phyloP scores from a whole-genome alignment of 1,140 invertebrate species.

The Bactericera cockerelli region DNA sequence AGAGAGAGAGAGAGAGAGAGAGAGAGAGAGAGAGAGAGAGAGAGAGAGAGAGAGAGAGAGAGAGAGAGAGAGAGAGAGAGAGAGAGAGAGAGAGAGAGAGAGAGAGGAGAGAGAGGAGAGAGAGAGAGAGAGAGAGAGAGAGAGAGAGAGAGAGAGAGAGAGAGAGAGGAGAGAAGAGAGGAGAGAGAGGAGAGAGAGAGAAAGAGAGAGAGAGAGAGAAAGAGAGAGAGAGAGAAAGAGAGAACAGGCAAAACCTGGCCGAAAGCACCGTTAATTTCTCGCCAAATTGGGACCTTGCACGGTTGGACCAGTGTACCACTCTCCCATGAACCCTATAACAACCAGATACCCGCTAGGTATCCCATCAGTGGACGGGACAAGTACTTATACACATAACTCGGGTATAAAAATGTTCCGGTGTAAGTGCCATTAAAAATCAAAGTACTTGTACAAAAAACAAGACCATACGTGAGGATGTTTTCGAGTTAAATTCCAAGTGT shows the following conservation, averaged over 20 bases:
- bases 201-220: not conserved
- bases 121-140: slow-evolving; percentile 11
- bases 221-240: not conserved
- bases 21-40: not conserved
- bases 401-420: too few species aligned
- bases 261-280: too few species aligned
- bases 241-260: not conserved
- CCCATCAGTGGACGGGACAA: too few species aligned
- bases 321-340: too few species aligned
- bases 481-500: too few species aligned
- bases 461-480: too few species aligned
- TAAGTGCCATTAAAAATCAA: too few species aligned
- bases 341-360: too few species aligned
- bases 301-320: too few species aligned
- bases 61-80: not conserved
- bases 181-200: not conserved
- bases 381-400: too few species aligned
- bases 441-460: too few species aligned
- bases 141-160: slow-evolving; percentile 15
- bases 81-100: slow-evolving; percentile 5
- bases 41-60: not conserved
- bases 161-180: slow-evolving; percentile 6
- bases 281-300: too few species aligned
- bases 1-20: not conserved
- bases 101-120: slow-evolving; percentile 13